These are phyloP conservation scores for Peromyscus polionotus DNA, from an alignment of 2,113 vertebrate genomes.

Conservation along the genomic window DNA sequence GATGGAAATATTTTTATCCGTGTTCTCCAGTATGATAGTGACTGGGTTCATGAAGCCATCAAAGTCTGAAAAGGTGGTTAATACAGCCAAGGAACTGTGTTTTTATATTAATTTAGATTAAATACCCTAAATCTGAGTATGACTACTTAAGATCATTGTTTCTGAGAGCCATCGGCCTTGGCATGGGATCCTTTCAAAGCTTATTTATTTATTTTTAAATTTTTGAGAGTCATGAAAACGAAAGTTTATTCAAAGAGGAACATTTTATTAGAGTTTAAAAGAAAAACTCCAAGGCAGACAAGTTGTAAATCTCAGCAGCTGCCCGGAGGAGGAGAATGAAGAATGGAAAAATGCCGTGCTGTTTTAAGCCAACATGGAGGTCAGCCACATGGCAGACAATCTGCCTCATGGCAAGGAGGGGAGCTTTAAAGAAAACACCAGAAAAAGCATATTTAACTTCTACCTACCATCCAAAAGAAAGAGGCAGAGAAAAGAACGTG, in stretches of 20 bases:
- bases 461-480: background rate
- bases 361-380: background rate
- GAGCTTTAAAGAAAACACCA: background rate
- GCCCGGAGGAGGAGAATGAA: background rate
- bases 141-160: background rate
- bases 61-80: background rate
- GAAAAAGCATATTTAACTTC: background rate
- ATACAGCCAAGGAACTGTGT: background rate
- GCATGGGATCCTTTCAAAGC: background rate
- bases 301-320: slow-evolving; percentile 12
- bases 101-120: slow-evolving; percentile 11
- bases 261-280: background rate
- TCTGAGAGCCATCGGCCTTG: slow-evolving; percentile 3
- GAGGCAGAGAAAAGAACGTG: background rate
- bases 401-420: background rate
- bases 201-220: background rate
- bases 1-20: background rate
- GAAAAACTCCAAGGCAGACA: background rate
- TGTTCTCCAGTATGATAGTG: background rate
- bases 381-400: background rate
- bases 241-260: background rate
- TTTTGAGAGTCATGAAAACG: background rate
- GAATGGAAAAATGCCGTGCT: background rate
- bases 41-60: background rate
- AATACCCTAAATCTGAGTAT: background rate